Evolutionary conservation across 1,140 invertebrate species (phyloP), one percentile per base, ranked within the genome.

Genomic region (Nixonia krombeini): DNA sequence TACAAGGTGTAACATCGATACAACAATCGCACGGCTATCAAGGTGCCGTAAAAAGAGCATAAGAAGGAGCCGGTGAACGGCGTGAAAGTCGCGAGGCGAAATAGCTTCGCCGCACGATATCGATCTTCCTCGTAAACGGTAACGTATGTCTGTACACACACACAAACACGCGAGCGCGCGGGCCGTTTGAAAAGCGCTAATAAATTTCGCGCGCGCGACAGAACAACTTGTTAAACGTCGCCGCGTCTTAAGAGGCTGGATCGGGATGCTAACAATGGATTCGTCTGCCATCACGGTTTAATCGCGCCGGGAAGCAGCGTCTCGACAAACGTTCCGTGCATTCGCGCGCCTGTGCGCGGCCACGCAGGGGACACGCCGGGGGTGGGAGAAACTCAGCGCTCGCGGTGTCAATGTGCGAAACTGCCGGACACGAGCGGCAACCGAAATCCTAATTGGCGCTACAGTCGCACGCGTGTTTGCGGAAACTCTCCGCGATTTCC

Each of bases 1-100:
- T 55, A 37, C 55, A 55, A 59, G 55, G 57, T 67, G 57, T 68
- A 68, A 68, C 65, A 62, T 62, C 52, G 51, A 52, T 57, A 42
- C 47, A 57, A 68, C 65, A 68, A 61, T 62, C 40, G 31, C 6
- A 21, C 40, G 40, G 21, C 35, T 46, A 29, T 42, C 49, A 57
- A 61, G 31, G 18, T 16, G 31, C 21, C 52, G 46, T 47, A 38
- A 53, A 68, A 52, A 58, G 33, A 61, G 29, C 17, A 49, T 10
- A 51, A 29, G 15, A 52, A 53, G 38, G 42, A 57, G 57, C 33
- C 45, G 37, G 42, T 37, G 64, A 62, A 62, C 57, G 51, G 44
- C 38, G 52, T 53, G 49, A 61, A 61, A 67, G 63, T 65, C 49
- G 49, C 28, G 15, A 40, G n/a, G 56, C 33, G 37, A 47, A 58